Evolutionary conservation across 1,140 invertebrate species (phyloP), one percentile per base, ranked within the genome.

Genomic region (Rhopalosiphum padi): DNA sequence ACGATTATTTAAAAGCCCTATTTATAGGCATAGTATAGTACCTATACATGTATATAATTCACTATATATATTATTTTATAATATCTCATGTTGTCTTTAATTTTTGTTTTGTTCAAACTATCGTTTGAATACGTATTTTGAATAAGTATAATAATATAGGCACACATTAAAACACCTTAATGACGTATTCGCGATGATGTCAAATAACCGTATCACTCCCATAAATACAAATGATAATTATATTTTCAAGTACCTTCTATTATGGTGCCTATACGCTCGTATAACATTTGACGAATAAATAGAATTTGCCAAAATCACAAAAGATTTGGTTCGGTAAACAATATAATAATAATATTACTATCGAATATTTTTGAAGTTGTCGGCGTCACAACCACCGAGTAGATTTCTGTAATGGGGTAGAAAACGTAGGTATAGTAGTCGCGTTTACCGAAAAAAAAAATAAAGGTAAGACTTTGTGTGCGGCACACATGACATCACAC

Each of bases 1-100:
- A 87, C 21, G 43, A 87, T 48, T 87, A 87, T 87, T 48, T 48
- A 87, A 87, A 87, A n/a, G 43, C 43, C 43, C 86, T 30, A 87
- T 87, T 87, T 21, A 30, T 48, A n/a, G 85, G 46, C 86, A n/a
- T 87, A 48, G 41, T 43, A 46, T 46, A 22, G 11, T 82, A 35
- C 37, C 23, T 25, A 8, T 83, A 35, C n/a, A 11, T 82, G 7
- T 82, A 35, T 82, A 82, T 82, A 82, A n/a, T n/a, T n/a, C n/a
- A n/a, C n/a, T 18, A 8, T n/a, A n/a, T 68, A 77, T 35, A 77
- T 77, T 82, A 22, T 82, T 11, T 53, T 37, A 35, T 82, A 22
- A 83, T 83, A 41, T 8, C 41, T 83, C 25, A 43, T 25, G 83
- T 43, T 15, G 77, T 83, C 77, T 35, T 83, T 37, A 83, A 37